Percentiles rank a stretch among this genome's conserved stretches.
Conservation (phyloP, 2,113 vertebrate species). For the Aramus guarauna region DNA sequence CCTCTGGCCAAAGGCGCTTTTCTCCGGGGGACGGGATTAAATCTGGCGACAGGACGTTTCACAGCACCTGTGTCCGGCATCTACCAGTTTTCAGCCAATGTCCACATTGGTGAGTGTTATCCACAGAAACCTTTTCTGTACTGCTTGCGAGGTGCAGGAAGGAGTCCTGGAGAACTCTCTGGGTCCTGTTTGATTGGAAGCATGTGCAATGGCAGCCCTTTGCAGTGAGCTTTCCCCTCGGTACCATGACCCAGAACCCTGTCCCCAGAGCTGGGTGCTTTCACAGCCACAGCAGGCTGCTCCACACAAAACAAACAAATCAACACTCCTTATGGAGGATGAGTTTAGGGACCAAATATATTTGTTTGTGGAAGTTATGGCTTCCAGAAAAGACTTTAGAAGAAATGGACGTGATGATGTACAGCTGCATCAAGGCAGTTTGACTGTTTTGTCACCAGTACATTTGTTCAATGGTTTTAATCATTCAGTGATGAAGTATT, state of each 20-base stretch:
- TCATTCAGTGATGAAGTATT: neutral
- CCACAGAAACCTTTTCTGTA: neutral
- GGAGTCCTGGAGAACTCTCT: neutral
- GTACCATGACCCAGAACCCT: neutral
- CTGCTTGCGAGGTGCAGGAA: neutral
- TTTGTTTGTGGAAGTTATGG: neutral
- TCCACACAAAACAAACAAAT: neutral
- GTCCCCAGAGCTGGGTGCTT: neutral
- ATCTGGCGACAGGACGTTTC: conserved; percentile 87
- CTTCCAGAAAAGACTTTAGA: neutral
- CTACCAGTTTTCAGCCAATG: conserved; percentile 93
- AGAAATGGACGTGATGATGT: neutral
- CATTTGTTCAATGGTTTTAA: neutral
- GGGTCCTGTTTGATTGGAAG: neutral
- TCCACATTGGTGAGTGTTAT: conserved; percentile 84
- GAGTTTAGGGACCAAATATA: neutral
- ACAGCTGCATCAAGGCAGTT: neutral
- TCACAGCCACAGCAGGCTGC: neutral
- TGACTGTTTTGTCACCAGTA: neutral
- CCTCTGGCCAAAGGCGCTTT: conserved; percentile 90
- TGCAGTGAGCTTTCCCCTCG: neutral
- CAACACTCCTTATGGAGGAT: neutral
- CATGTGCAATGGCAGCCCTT: neutral
- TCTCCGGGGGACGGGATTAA: conserved; percentile 86
- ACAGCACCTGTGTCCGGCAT: conserved; percentile 88